These are phyloP conservation scores for Alouatta palliata DNA, from an alignment of 2,113 vertebrate genomes.

Conservation along the genomic window DNA sequence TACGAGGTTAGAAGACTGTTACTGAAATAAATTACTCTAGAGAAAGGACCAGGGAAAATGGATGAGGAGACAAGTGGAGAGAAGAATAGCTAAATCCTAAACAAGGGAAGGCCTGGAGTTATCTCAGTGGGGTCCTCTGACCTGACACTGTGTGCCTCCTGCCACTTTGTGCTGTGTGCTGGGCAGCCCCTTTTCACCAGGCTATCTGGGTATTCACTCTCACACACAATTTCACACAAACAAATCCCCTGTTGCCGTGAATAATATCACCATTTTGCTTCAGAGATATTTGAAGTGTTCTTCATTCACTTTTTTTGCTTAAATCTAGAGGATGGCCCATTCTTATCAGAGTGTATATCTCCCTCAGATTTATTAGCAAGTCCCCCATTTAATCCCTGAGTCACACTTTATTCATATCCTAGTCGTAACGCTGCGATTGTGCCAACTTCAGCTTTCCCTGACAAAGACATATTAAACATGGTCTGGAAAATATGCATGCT, in stretches of 20 bases:
- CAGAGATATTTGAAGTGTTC: background rate
- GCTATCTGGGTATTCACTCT: background rate
- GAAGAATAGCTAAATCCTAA: background rate
- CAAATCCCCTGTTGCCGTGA: background rate
- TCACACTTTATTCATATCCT: background rate
- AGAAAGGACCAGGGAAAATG: background rate
- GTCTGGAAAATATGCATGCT: background rate
- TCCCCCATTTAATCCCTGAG: background rate
- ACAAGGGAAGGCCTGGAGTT: background rate
- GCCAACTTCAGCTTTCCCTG: background rate
- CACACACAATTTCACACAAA: background rate
- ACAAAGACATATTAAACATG: background rate
- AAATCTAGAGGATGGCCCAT: background rate
- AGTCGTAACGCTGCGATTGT: background rate
- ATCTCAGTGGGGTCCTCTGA: background rate
- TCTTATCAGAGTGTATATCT: background rate
- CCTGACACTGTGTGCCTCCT: accelerated
- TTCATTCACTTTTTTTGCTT: background rate
- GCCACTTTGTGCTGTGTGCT: accelerated
- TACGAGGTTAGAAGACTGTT: background rate
- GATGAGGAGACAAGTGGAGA: background rate
- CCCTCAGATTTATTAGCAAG: background rate
- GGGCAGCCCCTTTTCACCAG: accelerated
- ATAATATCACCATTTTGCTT: background rate
- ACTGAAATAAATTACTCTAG: background rate